phyloP scores from a whole-genome alignment of 2,888 invertebrate genomes.

The Meiosimyza decipiens region DNA sequence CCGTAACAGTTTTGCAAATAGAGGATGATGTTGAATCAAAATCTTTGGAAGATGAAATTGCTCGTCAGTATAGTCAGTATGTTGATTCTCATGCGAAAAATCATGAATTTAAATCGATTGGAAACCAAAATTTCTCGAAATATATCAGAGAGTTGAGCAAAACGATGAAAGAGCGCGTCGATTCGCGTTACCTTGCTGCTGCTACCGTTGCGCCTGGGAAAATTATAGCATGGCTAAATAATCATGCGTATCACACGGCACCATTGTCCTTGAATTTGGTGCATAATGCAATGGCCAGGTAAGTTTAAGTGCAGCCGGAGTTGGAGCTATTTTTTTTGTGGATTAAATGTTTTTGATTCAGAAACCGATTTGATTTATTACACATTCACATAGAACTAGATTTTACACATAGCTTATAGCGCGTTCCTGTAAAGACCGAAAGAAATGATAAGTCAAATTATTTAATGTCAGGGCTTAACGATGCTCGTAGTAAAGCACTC shows the following conservation, averaged over 20 bases:
- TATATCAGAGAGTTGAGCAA: slow-evolving; percentile 43
- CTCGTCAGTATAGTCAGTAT: slow-evolving; percentile 32
- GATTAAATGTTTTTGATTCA: too few species aligned
- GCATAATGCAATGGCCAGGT: slow-evolving; percentile 43
- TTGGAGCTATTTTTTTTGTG: too few species aligned
- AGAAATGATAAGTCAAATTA: too few species aligned
- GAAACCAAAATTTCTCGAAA: slow-evolving; percentile 20
- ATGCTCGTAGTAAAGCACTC: too few species aligned
- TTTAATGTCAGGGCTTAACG: too few species aligned
- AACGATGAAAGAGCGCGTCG: slow-evolving; percentile 51
- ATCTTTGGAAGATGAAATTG: slow-evolving; percentile 35
- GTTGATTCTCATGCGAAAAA: slow-evolving; percentile 4
- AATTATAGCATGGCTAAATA: slow-evolving; percentile 45
- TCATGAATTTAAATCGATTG: slow-evolving; percentile 26
- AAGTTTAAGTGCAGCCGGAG: background rate
- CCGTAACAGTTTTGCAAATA: slow-evolving; percentile 54
- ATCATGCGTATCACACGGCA: slow-evolving; percentile 32
- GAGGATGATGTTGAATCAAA: slow-evolving; percentile 8
- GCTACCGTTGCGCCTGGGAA: slow-evolving; percentile 13
- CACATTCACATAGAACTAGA: too few species aligned
- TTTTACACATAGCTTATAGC: too few species aligned
- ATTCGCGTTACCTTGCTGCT: slow-evolving; percentile 37
- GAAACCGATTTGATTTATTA: too few species aligned
- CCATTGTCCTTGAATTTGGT: slow-evolving; percentile 42
- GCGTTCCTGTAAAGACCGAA: too few species aligned